Conservation (phyloP, 2,797 vertebrate genomes). For the Labroides dimidiatus region DNA sequence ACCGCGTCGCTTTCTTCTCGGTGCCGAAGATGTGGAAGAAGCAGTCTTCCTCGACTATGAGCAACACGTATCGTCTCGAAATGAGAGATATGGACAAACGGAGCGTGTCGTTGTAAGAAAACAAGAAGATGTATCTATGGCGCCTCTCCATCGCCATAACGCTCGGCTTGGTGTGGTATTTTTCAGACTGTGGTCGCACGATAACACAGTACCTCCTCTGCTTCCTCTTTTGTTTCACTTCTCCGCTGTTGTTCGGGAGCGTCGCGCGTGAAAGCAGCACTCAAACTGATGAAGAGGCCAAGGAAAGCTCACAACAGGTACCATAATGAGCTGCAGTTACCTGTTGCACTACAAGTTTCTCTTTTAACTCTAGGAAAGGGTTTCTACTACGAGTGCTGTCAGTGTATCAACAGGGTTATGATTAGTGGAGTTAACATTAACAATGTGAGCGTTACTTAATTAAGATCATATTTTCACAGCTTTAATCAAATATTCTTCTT, state of each 20-base stretch:
- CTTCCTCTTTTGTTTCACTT: conserved; percentile 58
- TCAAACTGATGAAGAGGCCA: conserved; percentile 72
- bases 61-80: neutral
- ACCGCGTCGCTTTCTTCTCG: too few relatives aligned
- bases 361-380: neutral
- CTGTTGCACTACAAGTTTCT: neutral
- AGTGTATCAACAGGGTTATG: neutral
- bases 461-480: neutral
- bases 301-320: conserved; percentile 60
- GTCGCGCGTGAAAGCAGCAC: conserved; percentile 72
- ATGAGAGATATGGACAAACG: neutral
- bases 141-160: conserved; percentile 60
- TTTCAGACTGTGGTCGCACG: conserved; percentile 70
- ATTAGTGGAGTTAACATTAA: neutral
- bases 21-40: conserved; percentile 32
- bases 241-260: conserved; percentile 28
- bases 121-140: conserved; percentile 72
- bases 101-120: neutral
- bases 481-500: neutral
- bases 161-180: conserved; percentile 75
- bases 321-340: neutral
- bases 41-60: neutral
- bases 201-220: conserved; percentile 59
- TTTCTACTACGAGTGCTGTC: neutral
- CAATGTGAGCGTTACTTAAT: neutral